Conservation (phyloP, 30 jellyfish, hydroid and myxozoan species). For the Cassiopea andromeda region DNA sequence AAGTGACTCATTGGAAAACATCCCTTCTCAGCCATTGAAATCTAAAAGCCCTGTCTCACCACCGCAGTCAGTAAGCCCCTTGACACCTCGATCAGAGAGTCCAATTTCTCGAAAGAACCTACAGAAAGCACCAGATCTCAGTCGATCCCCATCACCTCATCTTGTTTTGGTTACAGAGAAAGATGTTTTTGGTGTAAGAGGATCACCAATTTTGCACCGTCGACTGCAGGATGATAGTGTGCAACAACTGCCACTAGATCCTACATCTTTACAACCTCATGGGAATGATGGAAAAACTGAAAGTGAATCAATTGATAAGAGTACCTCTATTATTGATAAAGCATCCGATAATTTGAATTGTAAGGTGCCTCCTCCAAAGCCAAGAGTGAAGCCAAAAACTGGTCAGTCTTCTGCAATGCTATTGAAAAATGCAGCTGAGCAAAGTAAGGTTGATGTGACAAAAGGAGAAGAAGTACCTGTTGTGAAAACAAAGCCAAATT, state of each 20-base stretch:
- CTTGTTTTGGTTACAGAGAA: slow-evolving; percentile 48
- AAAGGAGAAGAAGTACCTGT: slow-evolving; percentile 44
- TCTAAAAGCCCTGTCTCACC: slow-evolving; percentile 4
- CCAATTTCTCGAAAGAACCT: background rate
- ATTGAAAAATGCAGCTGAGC: slow-evolving; percentile 30
- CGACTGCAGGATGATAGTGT: background rate
- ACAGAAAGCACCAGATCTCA: background rate
- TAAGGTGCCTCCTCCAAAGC: slow-evolving; percentile 57
- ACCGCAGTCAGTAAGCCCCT: slow-evolving; percentile 16
- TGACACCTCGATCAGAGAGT: slow-evolving; percentile 1
- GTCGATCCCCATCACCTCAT: slow-evolving; percentile 46
- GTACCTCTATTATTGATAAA: too few species aligned
- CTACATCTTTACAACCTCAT: background rate
- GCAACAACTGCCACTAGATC: background rate
- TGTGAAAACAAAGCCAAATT: slow-evolving; percentile 49
- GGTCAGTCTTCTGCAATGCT: slow-evolving; percentile 62
- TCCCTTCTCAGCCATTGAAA: background rate
- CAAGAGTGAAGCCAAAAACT: slow-evolving; percentile 40
- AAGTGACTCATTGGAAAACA: background rate
- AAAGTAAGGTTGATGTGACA: slow-evolving; percentile 34
- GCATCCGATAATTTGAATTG: too few species aligned
- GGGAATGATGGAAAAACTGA: background rate
- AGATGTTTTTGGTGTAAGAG: slow-evolving; percentile 34
- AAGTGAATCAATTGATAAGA: background rate
- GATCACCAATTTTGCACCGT: slow-evolving; percentile 24